Percentiles rank a stretch among this genome's conserved stretches.
These are phyloP conservation scores for Leguminivora glycinivorella DNA, from an alignment of 1,140 invertebrate genomes.

Conservation along the genomic window DNA sequence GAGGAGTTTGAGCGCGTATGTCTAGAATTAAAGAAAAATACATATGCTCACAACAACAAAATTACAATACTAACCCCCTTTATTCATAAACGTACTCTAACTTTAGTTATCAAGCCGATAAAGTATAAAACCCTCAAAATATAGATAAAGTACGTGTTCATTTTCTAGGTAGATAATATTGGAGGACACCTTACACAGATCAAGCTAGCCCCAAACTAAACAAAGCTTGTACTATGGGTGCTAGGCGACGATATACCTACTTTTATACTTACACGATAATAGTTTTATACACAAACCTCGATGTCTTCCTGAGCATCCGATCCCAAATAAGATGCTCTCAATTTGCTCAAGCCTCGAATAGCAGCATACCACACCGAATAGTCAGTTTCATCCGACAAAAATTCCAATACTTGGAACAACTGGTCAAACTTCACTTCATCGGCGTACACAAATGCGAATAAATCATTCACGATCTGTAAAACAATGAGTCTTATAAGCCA, in stretches of 20 bases:
- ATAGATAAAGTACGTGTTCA: too few species aligned
- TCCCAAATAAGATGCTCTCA: constrained; percentile 66
- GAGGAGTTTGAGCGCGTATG: constrained; percentile 79
- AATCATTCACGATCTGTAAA: constrained; percentile 86
- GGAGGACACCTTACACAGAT: too few species aligned
- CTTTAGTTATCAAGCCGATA: too few species aligned
- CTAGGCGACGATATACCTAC: too few species aligned
- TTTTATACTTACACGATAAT: too few species aligned
- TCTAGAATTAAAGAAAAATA: constrained; percentile 64
- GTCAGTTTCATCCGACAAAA: constrained; percentile 81
- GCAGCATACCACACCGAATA: constrained; percentile 84
- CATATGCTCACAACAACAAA: too few species aligned
- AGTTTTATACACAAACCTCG: constrained; percentile 47
- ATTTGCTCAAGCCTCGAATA: constrained; percentile 70
- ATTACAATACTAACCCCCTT: too few species aligned
- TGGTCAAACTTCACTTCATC: constrained; percentile 71
- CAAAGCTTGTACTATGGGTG: too few species aligned
- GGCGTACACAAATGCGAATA: constrained; percentile 81
- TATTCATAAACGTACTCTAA: too few species aligned
- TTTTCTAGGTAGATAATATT: too few species aligned
- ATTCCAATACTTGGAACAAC: constrained; percentile 79
- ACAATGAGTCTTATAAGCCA: background rate
- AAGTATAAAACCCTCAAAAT: too few species aligned
- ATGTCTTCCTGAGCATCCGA: constrained; percentile 47
- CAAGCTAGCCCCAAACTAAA: too few species aligned